Conservation (phyloP, 2,797 vertebrate species). For the Clarias fuscus region DNA sequence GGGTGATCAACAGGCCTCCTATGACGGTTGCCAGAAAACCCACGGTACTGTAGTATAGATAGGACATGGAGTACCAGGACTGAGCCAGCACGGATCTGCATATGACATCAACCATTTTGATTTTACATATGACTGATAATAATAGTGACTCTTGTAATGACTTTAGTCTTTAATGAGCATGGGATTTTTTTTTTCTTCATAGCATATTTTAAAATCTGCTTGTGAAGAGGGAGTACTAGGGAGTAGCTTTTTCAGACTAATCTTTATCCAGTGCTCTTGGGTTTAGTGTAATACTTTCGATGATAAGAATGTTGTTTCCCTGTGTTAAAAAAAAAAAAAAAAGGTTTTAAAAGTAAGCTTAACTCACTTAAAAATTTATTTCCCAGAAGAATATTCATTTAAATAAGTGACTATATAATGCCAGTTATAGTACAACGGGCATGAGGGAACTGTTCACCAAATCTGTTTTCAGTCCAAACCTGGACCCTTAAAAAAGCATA, state of each 20-base stretch:
- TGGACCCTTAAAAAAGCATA: neutral
- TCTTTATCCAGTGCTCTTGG: neutral
- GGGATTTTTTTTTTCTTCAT: neutral
- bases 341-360: neutral
- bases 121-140: constrained; percentile 10
- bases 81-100: constrained; percentile 75
- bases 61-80: constrained; percentile 81
- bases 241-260: too few species aligned
- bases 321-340: too few species aligned
- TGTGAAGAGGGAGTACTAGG: neutral
- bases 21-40: constrained; percentile 74
- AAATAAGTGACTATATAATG: neutral
- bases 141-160: neutral
- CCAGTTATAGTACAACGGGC: neutral
- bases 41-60: constrained; percentile 80
- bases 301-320: neutral
- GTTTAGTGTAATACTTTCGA: neutral
- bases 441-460: neutral
- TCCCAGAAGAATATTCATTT: neutral
- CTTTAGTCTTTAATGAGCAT: neutral
- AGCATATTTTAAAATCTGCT: neutral
- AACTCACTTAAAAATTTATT: neutral
- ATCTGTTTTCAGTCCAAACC: neutral
- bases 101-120: constrained; percentile 25
- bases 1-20: constrained; percentile 75